Evolutionary conservation across 2,113 vertebrate genomes (phyloP).

Genomic region (Thamnaconus septentrionalis): DNA sequence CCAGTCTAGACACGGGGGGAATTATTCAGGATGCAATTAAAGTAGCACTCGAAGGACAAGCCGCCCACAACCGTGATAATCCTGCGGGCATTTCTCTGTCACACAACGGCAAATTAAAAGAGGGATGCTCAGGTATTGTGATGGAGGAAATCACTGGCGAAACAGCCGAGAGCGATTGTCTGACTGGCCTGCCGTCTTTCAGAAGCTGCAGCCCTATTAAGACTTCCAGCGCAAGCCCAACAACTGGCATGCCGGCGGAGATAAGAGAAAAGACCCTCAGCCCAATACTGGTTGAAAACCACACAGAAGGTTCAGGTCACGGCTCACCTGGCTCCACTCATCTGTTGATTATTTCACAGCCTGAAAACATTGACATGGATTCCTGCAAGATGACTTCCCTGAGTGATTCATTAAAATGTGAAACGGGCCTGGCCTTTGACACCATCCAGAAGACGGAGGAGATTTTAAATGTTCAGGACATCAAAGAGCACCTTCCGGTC

Average conservation of each 20-base stretch:
- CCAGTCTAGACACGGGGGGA: conserved; percentile 16
- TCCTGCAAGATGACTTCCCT: conserved; percentile 38
- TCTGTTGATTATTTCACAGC: conserved; percentile 65
- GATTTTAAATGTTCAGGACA: conserved; percentile 61
- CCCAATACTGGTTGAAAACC: conserved; percentile 51
- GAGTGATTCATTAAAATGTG: conserved; percentile 44
- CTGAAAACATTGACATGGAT: conserved; percentile 44
- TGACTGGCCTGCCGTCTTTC: conserved; percentile 16
- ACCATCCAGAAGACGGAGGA: conserved; percentile 48
- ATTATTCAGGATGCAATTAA: conserved; percentile 19
- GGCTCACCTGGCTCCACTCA: conserved; percentile 46
- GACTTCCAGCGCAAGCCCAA: conserved; percentile 23
- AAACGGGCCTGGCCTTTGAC: conserved; percentile 34
- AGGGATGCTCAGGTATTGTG: conserved; percentile 5
- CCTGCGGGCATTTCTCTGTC: conserved; percentile 11
- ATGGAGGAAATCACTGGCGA: conserved; percentile 23
- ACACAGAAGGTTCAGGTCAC: neutral
- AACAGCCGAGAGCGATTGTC: conserved; percentile 23
- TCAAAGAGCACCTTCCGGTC: conserved; percentile 61
- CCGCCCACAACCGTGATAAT: conserved; percentile 12
- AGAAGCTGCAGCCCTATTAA: conserved; percentile 23
- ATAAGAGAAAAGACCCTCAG: conserved; percentile 53
- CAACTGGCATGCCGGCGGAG: conserved; percentile 42
- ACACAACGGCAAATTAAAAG: conserved; percentile 28
- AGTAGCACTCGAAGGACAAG: conserved; percentile 21